These are phyloP conservation scores for Cyclargus thomasi DNA, from an alignment of 1,140 invertebrate genomes.

Conservation along the genomic window DNA sequence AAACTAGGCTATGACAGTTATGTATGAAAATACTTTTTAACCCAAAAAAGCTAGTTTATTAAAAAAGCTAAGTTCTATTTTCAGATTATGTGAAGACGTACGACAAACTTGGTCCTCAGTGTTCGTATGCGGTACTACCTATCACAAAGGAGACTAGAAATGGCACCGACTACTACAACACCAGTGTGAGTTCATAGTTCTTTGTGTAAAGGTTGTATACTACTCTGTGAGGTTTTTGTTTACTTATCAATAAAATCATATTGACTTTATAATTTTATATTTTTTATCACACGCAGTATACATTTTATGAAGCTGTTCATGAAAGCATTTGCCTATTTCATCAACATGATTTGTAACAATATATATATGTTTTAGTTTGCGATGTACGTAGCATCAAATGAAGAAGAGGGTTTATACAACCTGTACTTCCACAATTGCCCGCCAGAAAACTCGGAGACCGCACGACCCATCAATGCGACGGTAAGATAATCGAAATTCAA, in stretches of 20 bases:
- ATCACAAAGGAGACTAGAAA: constrained; percentile 64
- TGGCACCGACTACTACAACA: constrained; percentile 74
- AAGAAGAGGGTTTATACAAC: constrained; percentile 95
- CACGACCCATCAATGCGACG: constrained; percentile 78
- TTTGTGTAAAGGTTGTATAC: too few relatives aligned
- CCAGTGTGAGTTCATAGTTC: constrained; percentile 77
- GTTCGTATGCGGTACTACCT: constrained; percentile 62
- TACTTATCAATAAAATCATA: too few relatives aligned
- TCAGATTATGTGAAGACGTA: constrained; percentile 20
- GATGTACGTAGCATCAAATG: constrained; percentile 84
- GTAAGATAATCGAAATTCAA: constrained; percentile 67
- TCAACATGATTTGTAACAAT: neutral
- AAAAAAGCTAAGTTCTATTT: too few relatives aligned
- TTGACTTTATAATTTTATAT: too few relatives aligned
- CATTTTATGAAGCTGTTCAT: too few relatives aligned
- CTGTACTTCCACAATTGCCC: constrained; percentile 97
- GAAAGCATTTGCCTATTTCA: neutral
- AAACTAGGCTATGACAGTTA: too few relatives aligned
- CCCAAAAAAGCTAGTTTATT: too few relatives aligned
- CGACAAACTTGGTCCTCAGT: constrained; percentile 36
- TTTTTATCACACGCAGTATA: too few relatives aligned
- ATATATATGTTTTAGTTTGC: constrained; percentile 79
- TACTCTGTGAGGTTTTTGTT: too few relatives aligned
- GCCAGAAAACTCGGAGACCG: constrained; percentile 78
- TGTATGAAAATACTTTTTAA: too few relatives aligned